phyloP scores from a whole-genome alignment of 2,797 vertebrate species.

The Enteromius viviparus region DNA sequence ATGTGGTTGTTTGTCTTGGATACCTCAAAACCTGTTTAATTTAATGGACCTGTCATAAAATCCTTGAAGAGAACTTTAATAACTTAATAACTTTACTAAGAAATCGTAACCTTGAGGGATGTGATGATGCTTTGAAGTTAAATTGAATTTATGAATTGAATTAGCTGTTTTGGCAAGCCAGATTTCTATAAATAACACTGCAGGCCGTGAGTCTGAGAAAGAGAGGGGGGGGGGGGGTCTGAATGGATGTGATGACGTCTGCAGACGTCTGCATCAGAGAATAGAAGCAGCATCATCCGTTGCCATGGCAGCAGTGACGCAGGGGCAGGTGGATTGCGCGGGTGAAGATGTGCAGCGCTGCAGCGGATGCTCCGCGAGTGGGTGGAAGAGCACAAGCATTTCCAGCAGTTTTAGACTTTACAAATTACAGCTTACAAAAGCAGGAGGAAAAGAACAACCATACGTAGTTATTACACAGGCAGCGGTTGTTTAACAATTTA shows the following conservation, averaged over 20 bases:
- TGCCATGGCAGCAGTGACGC: slow-evolving; percentile 79
- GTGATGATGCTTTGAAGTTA: slow-evolving; percentile 8
- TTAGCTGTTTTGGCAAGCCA: slow-evolving; percentile 18
- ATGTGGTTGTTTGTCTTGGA: background rate
- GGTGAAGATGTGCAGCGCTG: slow-evolving; percentile 53
- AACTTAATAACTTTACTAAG: background rate
- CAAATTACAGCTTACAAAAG: slow-evolving; percentile 22
- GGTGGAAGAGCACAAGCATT: slow-evolving; percentile 49
- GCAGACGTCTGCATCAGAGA: slow-evolving; percentile 74
- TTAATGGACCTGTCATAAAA: background rate
- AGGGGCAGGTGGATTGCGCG: slow-evolving; percentile 58
- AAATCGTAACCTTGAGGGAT: slow-evolving; percentile 22
- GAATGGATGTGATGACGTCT: slow-evolving; percentile 66
- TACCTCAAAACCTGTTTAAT: background rate
- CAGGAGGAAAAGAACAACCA: background rate
- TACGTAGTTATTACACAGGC: background rate
- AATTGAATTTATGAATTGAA: slow-evolving; percentile 45
- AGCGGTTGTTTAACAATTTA: background rate
- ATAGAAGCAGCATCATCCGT: slow-evolving; percentile 73
- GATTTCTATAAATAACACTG: slow-evolving; percentile 57
- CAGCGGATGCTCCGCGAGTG: slow-evolving; percentile 64
- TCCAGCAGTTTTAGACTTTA: slow-evolving; percentile 1
- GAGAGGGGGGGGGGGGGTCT: slow-evolving; percentile 30
- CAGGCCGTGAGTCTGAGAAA: slow-evolving; percentile 22
- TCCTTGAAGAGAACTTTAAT: background rate